phyloP scores from a whole-genome alignment of 2,113 vertebrate species.

The Embiotoca jacksoni region DNA sequence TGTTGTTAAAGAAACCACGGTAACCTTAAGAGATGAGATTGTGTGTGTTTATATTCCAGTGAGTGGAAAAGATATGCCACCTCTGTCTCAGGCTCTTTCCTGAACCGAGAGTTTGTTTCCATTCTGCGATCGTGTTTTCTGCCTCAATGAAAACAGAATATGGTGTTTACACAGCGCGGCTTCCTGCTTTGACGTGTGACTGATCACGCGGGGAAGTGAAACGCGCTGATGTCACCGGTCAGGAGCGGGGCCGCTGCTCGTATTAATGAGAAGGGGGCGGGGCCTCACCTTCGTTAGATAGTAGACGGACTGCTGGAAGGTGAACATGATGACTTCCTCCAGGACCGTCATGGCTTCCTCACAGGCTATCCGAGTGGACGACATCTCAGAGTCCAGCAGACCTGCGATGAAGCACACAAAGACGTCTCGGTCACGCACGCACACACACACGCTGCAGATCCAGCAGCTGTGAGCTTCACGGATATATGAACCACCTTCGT shows the following conservation, averaged over 20 bases:
- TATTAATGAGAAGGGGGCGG: background rate
- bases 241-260: too few relatives aligned
- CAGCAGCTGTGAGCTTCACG: background rate
- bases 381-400: constrained; percentile 73
- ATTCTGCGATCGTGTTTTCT: constrained; percentile 63
- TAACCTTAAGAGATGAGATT: constrained; percentile 47
- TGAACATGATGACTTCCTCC: constrained; percentile 89
- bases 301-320: constrained; percentile 88
- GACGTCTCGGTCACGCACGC: background rate
- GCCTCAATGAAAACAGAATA: constrained; percentile 68
- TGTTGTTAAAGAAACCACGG: constrained; percentile 8
- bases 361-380: constrained; percentile 78
- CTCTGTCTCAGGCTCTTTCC: constrained; percentile 63
- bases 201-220: background rate
- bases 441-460: background rate
- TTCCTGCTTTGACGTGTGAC: constrained; percentile 68
- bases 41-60: constrained; percentile 57
- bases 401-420: constrained; percentile 52
- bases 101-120: constrained; percentile 58
- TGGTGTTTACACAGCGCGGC: constrained; percentile 57
- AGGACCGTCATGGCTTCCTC: constrained; percentile 87
- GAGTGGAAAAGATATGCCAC: constrained; percentile 52
- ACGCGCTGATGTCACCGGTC: background rate
- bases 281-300: constrained; percentile 85
- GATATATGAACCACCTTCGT: constrained; percentile 39